Evolutionary conservation across 2,113 vertebrate genomes (phyloP).

Genomic region (Oxyruncus cristatus): DNA sequence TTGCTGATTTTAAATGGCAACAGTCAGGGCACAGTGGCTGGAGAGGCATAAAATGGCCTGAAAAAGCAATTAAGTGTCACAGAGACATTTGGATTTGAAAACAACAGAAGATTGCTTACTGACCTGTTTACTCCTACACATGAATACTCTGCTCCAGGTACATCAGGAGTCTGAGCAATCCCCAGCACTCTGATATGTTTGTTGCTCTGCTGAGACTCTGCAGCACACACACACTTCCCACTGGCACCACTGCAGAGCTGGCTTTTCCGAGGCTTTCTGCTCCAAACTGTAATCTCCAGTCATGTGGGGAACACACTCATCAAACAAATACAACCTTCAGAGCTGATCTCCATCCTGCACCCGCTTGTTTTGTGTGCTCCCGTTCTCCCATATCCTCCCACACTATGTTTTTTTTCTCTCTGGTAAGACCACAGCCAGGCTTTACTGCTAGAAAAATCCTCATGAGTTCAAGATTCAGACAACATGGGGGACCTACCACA

Average conservation of each 20-base stretch:
- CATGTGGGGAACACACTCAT: background rate
- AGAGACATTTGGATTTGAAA: background rate
- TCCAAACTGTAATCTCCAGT: background rate
- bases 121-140: background rate
- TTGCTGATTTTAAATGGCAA: background rate
- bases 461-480: background rate
- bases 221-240: background rate
- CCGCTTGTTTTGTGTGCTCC: background rate
- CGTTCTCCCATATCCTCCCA: background rate
- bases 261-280: background rate
- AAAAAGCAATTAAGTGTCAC: background rate
- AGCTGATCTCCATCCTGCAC: rapidly evolving
- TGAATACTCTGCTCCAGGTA: background rate
- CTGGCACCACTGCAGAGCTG: background rate
- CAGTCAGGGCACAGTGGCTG: background rate
- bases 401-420: background rate
- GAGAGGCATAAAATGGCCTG: background rate
- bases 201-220: background rate
- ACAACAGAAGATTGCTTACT: background rate
- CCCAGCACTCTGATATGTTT: rapidly evolving
- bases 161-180: background rate
- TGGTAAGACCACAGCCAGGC: background rate
- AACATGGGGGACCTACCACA: rapidly evolving
- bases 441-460: background rate
- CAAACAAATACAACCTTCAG: background rate